Evolutionary conservation across 2,797 vertebrate species (phyloP), one percentile per base, ranked within the genome.

Genomic region (Sebastes kiyomatsui): DNA sequence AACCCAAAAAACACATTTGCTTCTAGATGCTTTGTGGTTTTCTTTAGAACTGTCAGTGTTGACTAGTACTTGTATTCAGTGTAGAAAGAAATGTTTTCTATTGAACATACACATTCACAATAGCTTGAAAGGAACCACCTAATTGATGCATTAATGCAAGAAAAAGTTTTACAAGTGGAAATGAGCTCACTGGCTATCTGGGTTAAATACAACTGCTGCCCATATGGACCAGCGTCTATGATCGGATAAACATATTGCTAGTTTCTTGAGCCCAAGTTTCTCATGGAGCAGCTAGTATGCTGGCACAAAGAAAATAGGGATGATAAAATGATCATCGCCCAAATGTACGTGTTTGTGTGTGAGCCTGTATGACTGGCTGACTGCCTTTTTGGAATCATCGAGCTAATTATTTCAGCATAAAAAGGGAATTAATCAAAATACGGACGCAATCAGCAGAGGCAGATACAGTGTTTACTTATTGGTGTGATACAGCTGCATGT

Each of bases 251-350:
- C 67, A 61, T 62, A 62, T 52, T 72, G 38, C 42, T 67, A 18
- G 46, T 49, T 49, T 49, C 18, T 20, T 33, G n/a, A 66, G 33
- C 35, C 9, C 35, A 49, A 35, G 30, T 65, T 77, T 77, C 32
- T 80, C 9, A 70, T 20, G 52, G 22, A 77, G 32, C 25, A 55
- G 25, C 64, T 25, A 22, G 1, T 38, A 58, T 54, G 12, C 66
- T 75, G 70, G 46, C 66, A 60, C 56, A 69, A 72, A 70, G 14
- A 46, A 67, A 75, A 61, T 32, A 18, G 68, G 49, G 56, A 74
- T 38, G 49, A 46, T 72, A 70, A 58, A 75, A 46, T 61, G 20
- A 58, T 68, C 13, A 71, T 72, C 4, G 4, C 32, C 3, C 23
- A 61, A 27, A 59, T 28, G 7, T 70, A 18, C 2, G 1, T 62